Conservation (phyloP, 2,888 invertebrate genomes). For the Arrhopalites spinosus region DNA sequence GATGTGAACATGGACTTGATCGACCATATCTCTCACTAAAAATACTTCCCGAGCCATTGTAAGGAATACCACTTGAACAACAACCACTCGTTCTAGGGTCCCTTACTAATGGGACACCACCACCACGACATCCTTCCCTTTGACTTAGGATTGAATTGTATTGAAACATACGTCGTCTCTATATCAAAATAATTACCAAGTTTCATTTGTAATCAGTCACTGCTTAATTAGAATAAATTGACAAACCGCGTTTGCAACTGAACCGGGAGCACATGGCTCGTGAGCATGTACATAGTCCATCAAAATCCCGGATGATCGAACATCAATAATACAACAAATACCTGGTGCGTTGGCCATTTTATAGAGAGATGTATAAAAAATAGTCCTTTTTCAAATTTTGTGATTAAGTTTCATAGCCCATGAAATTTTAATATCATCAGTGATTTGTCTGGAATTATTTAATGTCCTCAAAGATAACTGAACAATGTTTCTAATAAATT, state of each 20-base stretch:
- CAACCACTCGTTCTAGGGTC: not conserved
- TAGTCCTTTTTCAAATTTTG: no score
- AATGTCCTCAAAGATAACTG: no score
- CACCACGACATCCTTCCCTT: not conserved
- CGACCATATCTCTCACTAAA: not conserved
- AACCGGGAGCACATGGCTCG: slow-evolving; percentile 27
- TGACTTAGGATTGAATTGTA: slow-evolving; percentile 8
- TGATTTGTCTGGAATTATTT: no score
- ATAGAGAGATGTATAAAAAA: not conserved
- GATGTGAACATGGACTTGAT: not conserved
- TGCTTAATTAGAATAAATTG: not conserved
- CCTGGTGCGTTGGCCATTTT: slow-evolving; percentile 30
- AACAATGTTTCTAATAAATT: no score
- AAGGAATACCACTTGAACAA: not conserved
- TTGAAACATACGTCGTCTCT: slow-evolving; percentile 14
- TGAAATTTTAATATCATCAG: no score
- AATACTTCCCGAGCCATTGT: slow-evolving; percentile 2
- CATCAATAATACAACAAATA: slow-evolving; percentile 29
- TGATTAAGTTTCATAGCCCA: no score
- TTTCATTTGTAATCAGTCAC: not conserved
- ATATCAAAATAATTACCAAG: not conserved
- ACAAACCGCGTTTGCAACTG: slow-evolving; percentile 3
- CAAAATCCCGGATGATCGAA: slow-evolving; percentile 28
- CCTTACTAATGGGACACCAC: not conserved
- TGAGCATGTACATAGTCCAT: slow-evolving; percentile 23